phyloP scores from a whole-genome alignment of 2,888 invertebrate species.

The Apotomis betuletana region DNA sequence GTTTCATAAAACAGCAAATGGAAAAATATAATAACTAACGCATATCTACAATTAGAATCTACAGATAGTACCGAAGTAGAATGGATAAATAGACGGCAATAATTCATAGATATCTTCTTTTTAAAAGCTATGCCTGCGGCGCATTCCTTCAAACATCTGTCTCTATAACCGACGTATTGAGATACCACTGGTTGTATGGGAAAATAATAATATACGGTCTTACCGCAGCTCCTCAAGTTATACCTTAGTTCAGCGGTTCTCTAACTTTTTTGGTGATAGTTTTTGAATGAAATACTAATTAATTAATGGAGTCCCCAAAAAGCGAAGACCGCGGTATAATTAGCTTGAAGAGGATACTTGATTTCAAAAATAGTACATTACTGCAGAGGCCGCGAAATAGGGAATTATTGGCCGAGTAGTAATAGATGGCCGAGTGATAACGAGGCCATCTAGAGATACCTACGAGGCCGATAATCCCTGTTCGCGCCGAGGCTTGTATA shows the following conservation, averaged over 20 bases:
- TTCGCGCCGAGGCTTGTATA: too few relatives aligned
- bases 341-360: too few relatives aligned
- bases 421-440: too few relatives aligned
- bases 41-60: slow-evolving; percentile 50
- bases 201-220: slow-evolving; percentile 38
- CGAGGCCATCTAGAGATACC: too few relatives aligned
- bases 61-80: slow-evolving; percentile 38
- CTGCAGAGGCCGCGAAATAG: too few relatives aligned
- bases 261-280: too few relatives aligned
- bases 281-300: too few relatives aligned
- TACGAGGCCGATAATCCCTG: too few relatives aligned
- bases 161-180: slow-evolving; percentile 67
- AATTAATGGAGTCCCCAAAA: too few relatives aligned
- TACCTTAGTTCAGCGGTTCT: slow-evolving; percentile 10
- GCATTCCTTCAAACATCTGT: slow-evolving; percentile 54
- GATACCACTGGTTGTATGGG: slow-evolving; percentile 49
- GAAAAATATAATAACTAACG: slow-evolving; percentile 30
- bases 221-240: slow-evolving; percentile 25
- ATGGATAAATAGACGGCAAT: slow-evolving; percentile 39
- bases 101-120: slow-evolving; percentile 39
- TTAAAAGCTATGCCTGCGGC: slow-evolving; percentile 54
- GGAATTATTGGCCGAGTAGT: too few relatives aligned
- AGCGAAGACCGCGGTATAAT: too few relatives aligned
- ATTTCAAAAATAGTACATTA: too few relatives aligned
- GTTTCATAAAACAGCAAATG: slow-evolving; percentile 19